These are phyloP conservation scores for Podocnemis expansa DNA, from an alignment of 2,113 vertebrate genomes.

Conservation along the genomic window DNA sequence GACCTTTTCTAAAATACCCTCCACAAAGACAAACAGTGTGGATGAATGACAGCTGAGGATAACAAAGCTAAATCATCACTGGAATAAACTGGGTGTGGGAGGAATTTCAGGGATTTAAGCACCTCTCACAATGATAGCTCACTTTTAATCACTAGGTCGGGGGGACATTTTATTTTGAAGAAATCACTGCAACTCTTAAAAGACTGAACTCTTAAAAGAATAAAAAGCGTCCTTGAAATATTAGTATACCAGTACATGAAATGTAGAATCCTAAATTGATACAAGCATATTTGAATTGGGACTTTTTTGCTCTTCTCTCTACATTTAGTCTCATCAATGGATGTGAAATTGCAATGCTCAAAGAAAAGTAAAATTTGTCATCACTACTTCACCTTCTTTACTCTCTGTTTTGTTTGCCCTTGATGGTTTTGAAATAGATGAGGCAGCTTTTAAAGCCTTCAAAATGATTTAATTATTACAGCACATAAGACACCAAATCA, in stretches of 20 bases:
- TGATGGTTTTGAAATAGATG: constrained; percentile 73
- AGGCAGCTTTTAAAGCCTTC: constrained; percentile 65
- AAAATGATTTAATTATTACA: constrained; percentile 80
- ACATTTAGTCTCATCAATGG: background rate
- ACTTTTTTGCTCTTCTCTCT: background rate
- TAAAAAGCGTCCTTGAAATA: background rate
- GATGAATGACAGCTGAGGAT: constrained; percentile 1
- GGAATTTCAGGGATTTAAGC: constrained; percentile 19
- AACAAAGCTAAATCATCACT: background rate
- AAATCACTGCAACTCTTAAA: constrained; percentile 13
- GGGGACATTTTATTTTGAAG: background rate
- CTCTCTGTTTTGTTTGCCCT: constrained; percentile 66
- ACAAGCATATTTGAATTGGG: background rate
- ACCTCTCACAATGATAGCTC: background rate
- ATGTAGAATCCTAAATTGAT: background rate
- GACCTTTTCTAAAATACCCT: constrained; percentile 47
- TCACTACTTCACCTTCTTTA: constrained; percentile 53
- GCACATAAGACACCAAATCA: constrained; percentile 69
- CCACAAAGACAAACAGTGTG: background rate
- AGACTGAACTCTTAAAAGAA: constrained; percentile 1
- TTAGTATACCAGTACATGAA: constrained; percentile 1
- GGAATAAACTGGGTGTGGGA: constrained; percentile 11
- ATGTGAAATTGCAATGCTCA: background rate
- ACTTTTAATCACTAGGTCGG: background rate
- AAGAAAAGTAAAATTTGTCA: constrained; percentile 7